Percentiles rank a stretch among this genome's conserved stretches.
These are phyloP conservation scores for Parotia lawesii DNA, from an alignment of 2,113 vertebrate genomes.

Conservation along the genomic window DNA sequence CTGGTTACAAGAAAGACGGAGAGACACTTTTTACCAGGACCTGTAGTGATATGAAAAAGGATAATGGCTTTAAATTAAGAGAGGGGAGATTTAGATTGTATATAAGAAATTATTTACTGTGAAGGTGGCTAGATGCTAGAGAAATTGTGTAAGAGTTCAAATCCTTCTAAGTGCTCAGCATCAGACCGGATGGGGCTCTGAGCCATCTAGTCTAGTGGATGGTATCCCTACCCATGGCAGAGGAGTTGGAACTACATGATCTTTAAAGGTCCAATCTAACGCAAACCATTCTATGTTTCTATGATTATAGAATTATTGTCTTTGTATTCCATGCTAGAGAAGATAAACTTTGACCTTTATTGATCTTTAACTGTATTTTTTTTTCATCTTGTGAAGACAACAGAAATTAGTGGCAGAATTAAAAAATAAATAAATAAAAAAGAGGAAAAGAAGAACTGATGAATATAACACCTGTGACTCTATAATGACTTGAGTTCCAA, in stretches of 20 bases:
- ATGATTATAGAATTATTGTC: background rate
- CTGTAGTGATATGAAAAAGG: background rate
- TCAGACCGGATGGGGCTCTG: background rate
- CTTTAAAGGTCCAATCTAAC: background rate
- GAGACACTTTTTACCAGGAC: background rate
- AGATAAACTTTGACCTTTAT: background rate
- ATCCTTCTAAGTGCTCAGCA: background rate
- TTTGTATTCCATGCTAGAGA: background rate
- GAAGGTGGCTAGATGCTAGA: accelerated
- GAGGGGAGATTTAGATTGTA: background rate
- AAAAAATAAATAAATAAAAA: background rate
- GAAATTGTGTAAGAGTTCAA: background rate
- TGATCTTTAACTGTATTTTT: background rate
- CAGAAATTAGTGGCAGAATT: background rate
- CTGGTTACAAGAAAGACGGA: background rate
- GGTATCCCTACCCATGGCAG: accelerated
- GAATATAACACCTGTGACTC: background rate
- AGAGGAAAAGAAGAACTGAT: background rate
- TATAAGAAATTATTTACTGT: background rate
- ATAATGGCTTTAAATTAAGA: background rate
- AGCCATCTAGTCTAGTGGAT: background rate
- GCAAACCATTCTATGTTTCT: background rate
- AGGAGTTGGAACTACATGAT: background rate
- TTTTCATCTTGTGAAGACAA: background rate
- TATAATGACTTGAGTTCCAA: background rate